Evolutionary conservation across 2,797 vertebrate genomes (phyloP), one percentile per base, ranked within the genome.

Genomic region (Typhlichthys eigenmanni): DNA sequence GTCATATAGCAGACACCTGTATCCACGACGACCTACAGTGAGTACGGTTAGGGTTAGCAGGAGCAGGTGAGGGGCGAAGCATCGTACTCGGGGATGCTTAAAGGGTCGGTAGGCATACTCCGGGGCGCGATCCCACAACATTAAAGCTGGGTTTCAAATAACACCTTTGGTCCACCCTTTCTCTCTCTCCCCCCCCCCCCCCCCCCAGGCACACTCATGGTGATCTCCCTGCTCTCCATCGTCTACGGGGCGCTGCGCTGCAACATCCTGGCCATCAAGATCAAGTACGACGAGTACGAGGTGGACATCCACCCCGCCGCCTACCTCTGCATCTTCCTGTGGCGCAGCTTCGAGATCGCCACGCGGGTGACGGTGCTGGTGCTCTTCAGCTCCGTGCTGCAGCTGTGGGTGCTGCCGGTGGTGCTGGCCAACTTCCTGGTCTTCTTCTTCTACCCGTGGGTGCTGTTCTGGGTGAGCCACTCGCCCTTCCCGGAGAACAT

Each of bases 191-290:
- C 46, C 10, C 66, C 3, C 8, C 8, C 62, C 34, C 76, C 2
- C 5, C 2, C 17, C 3, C 34, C 78, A 99, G 98, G 95, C 67
- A 76, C 95, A 46, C 91, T 95, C 68, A 99, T 99, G 98, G 80
- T 92, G 52, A 94, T 99, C 66, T 98, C 95, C 57, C 91, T 99
- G 24, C 91, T 99, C 63, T 98, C 98, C 16, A 97, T 98, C 47
- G 96, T 98, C 34, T 99, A 99, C 0, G 98, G 98, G 24, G 98
- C 98, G 4, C 87, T 98, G 64, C 95, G 96, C 76, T 99, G 97
- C 93, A 99, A 98, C 90, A 97, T 99, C 82, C 91, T 99, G 81
- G 96, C 98, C 64, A 98, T 99, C 67, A 98, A 96, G 91, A 96
- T 99, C 61, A 97, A 97, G 79, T 99, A 99, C 0, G 96, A 98